Evolutionary conservation across 2,888 invertebrate species (phyloP), one percentile per base, ranked within the genome.

Genomic region (Aspidiotus rigidus): DNA sequence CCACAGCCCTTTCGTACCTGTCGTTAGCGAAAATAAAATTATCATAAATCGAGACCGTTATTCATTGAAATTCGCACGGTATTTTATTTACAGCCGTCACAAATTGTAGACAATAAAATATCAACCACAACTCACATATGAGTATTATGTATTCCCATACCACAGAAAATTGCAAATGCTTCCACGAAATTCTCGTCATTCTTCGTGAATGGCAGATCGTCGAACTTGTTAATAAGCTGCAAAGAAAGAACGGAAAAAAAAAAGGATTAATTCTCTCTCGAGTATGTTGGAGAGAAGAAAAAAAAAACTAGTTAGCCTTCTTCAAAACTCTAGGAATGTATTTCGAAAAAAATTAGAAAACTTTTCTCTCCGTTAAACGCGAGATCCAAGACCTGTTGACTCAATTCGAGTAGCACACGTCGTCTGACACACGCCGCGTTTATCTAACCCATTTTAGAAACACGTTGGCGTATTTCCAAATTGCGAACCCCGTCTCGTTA

Each of bases 111-210:
- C 42, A 16, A 62, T 15, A 17, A 41, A 17, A 44, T 8, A 10
- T 9, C 62, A 78, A 79, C 80, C 77, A 82, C 93, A 94, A 78
- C 79, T 80, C 77, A 82, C 93, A 94, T 95, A 78, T 93, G 91
- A 67, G 94, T 95, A 78, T 96, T 96, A 80, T 95, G 92, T 72
- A 96, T 94, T 69, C 96, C 96, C 89, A 96, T 92, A 49, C 96
- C 96, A 80, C 94, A 95, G 81, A 96, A 96, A 75, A 96, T 95
- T 72, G 95, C 93, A 79, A 96, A 96, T 3, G 96, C 95, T 80
- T 96, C 95, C 73, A 96, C 92, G 77, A 96, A 91, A 80, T 95
- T 94, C 80, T 95, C 94, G 78, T 96, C 95, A 79, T 94, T 95
- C 79, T 91, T 90, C 74, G 93, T 93, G 80, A 95, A 96, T 40